phyloP scores from a whole-genome alignment of 2,113 vertebrate genomes.

The Nyctibius bracteatus region DNA sequence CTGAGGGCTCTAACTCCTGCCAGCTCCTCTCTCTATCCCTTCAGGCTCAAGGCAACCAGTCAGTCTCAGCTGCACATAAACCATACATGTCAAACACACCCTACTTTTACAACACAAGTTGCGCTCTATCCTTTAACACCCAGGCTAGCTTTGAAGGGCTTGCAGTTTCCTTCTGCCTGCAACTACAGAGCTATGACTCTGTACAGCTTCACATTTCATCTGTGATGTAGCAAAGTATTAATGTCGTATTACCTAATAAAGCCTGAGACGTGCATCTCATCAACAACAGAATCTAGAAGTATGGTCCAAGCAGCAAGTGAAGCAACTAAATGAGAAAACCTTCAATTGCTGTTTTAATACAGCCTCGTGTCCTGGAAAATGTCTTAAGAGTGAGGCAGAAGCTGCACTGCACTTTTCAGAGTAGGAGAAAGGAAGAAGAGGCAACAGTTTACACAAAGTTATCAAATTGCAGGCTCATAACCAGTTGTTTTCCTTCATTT shows the following conservation, averaged over 20 bases:
- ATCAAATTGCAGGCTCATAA: neutral
- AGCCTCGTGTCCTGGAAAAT: neutral
- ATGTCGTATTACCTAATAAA: neutral
- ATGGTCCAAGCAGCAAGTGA: neutral
- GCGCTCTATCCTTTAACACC: neutral
- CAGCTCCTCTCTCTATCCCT: neutral
- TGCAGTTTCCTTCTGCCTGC: neutral
- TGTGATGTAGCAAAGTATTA: neutral
- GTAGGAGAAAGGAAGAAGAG: neutral
- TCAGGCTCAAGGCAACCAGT: neutral
- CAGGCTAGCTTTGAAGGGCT: neutral
- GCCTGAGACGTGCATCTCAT: accelerated
- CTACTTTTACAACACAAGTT: neutral
- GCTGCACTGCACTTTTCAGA: neutral
- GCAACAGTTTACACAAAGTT: neutral
- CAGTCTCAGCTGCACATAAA: neutral
- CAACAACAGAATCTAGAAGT: neutral
- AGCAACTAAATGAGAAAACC: neutral
- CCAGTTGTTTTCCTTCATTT: neutral
- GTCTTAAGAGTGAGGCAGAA: neutral
- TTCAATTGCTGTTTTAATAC: neutral
- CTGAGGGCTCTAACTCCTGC: accelerated
- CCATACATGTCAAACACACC: neutral
- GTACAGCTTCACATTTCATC: neutral
- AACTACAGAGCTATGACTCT: neutral